Evolutionary conservation across 2,113 vertebrate genomes (phyloP).

Genomic region (Xenopus tropicalis): UCB_Xtro_10.0 CM004445.2:51540001-51540500

Average conservation of each 20-base stretch:
- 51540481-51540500: too few species aligned
- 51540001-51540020: background rate
- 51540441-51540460: too few species aligned
- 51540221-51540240: slow-evolving; percentile 66
- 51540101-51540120: slow-evolving; percentile 94
- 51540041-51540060: slow-evolving; percentile 49
- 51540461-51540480: too few species aligned
- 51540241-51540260: slow-evolving; percentile 30
- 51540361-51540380: slow-evolving; percentile 50
- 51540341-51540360: slow-evolving; percentile 54
- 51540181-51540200: slow-evolving; percentile 98
- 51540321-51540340: slow-evolving; percentile 55
- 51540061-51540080: slow-evolving; percentile 97
- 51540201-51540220: slow-evolving; percentile 91
- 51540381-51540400: slow-evolving; percentile 70
- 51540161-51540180: slow-evolving; percentile 95
- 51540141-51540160: slow-evolving; percentile 97
- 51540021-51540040: background rate
- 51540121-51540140: slow-evolving; percentile 99
- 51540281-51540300: slow-evolving; percentile 61
- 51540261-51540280: slow-evolving; percentile 72
- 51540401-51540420: background rate
- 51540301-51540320: slow-evolving; percentile 58
- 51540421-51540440: too few species aligned
- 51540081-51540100: slow-evolving; percentile 99